phyloP scores from a whole-genome alignment of 2,888 invertebrate genomes.

The Yponomeuta evonymella region DNA sequence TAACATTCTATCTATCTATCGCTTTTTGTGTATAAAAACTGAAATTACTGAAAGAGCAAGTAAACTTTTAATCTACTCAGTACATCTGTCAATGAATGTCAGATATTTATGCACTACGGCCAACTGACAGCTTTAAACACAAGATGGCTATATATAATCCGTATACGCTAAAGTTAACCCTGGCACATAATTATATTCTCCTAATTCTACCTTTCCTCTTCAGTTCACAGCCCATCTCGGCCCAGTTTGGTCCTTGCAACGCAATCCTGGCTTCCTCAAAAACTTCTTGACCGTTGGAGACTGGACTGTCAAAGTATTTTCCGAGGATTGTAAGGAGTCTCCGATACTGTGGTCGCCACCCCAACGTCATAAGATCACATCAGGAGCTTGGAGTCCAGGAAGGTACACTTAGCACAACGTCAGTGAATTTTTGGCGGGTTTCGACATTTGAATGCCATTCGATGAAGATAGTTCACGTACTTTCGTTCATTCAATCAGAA shows the following conservation, averaged over 20 bases:
- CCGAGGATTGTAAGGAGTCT: slow-evolving; percentile 94
- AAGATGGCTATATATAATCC: too few relatives aligned
- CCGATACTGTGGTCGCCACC: slow-evolving; percentile 91
- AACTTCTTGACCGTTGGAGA: slow-evolving; percentile 96
- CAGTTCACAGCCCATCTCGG: slow-evolving; percentile 84
- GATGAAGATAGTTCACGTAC: too few relatives aligned
- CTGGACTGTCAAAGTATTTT: slow-evolving; percentile 95
- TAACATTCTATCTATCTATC: too few relatives aligned
- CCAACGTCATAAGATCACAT: slow-evolving; percentile 79
- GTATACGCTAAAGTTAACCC: too few relatives aligned
- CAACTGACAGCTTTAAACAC: too few relatives aligned
- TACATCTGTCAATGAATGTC: too few relatives aligned
- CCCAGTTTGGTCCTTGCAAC: slow-evolving; percentile 88
- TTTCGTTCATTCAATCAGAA: too few relatives aligned
- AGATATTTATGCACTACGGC: too few relatives aligned
- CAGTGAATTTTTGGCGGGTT: not conserved
- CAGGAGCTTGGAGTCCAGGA: slow-evolving; percentile 90
- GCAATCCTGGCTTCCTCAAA: slow-evolving; percentile 94
- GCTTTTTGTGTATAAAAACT: too few relatives aligned
- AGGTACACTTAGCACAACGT: slow-evolving; percentile 50
- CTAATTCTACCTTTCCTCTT: not conserved
- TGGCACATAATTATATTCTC: not conserved
- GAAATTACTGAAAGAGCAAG: too few relatives aligned
- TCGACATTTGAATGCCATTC: too few relatives aligned
- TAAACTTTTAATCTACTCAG: too few relatives aligned